Evolutionary conservation across 1,140 invertebrate species (phyloP), one percentile per base, ranked within the genome.

Genomic region (Eciton burchellii): DNA sequence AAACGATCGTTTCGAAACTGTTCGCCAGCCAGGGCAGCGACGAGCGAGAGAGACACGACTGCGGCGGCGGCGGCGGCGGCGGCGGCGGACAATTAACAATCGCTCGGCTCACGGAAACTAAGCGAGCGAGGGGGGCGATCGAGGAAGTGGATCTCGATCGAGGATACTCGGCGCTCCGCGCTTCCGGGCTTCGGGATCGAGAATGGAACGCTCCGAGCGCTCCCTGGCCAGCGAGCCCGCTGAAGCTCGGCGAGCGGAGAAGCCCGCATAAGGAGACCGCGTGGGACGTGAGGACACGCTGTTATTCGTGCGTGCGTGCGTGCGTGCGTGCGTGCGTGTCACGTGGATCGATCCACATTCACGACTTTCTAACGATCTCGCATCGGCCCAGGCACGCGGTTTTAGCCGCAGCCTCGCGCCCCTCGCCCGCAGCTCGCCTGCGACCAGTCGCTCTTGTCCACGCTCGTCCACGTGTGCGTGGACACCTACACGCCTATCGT

Each of bases 281-380:
- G 86, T 87, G 84, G 86, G 86, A 81, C 63, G 86, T 54, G 84
- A 87, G 76, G 81, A 86, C 84, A 83, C 73, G 66, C 35, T 77
- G 84, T 87, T 56, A 29, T 66, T 87, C 73, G 59, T 72, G 85
- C 68, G 66, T 43, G 72, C 81, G n/a, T n/a, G n/a, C n/a, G n/a
- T n/a, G n/a, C n/a, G n/a, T n/a, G n/a, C n/a, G n/a, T n/a, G n/a
- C n/a, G n/a, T n/a, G n/a, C 60, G 73, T 65, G 85, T 85, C 72
- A 65, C 74, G 82, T 70, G 72, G 82, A 66, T 79, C 82, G 84
- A 76, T 66, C 60, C 82, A 79, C 86, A 84, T 84, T 84, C 82
- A 84, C 76, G 74, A 88, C 82, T 88, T 87, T 88, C 84, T 85
- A 87, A 87, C 82, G 82, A 88, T 86, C 63, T 35, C 56, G 41